These are phyloP conservation scores for Homalodisca vitripennis DNA, from an alignment of 1,140 invertebrate genomes.

Conservation along the genomic window DNA sequence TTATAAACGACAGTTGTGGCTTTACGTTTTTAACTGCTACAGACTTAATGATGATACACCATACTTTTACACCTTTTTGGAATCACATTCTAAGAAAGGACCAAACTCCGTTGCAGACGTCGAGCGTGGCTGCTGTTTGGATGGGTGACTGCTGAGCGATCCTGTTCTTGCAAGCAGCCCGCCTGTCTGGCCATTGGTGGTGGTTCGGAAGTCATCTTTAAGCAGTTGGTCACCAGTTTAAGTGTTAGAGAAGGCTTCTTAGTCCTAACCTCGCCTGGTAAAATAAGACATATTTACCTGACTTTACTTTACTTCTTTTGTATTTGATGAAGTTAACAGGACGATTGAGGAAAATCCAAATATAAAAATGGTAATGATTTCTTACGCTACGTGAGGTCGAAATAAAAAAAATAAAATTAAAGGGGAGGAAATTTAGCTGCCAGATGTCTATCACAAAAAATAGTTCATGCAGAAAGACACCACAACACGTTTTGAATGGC, in stretches of 20 bases:
- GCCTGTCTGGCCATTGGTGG: no score
- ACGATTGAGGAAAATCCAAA: background rate
- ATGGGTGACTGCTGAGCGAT: no score
- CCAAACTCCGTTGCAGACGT: conserved; percentile 20
- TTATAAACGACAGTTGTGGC: conserved; percentile 32
- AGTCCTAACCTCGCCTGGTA: no score
- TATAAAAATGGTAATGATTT: conserved; percentile 1
- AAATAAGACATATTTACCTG: no score
- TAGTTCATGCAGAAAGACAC: background rate
- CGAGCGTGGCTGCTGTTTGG: no score
- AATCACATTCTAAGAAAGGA: conserved; percentile 30
- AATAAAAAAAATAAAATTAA: background rate
- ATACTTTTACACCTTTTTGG: conserved; percentile 29
- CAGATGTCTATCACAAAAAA: conserved; percentile 8
- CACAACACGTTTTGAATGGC: background rate
- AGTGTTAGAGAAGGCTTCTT: no score
- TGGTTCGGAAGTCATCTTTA: no score
- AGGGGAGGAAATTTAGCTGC: conserved; percentile 7
- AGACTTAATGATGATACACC: conserved; percentile 22
- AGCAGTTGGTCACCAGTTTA: no score
- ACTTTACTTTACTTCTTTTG: no score
- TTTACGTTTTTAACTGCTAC: conserved; percentile 33
- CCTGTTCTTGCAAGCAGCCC: no score
- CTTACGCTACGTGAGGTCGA: background rate
- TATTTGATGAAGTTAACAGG: conserved; percentile 13